Evolutionary conservation across 1,140 invertebrate species (phyloP).

Genomic region (Brachionus plicatilis): DNA sequence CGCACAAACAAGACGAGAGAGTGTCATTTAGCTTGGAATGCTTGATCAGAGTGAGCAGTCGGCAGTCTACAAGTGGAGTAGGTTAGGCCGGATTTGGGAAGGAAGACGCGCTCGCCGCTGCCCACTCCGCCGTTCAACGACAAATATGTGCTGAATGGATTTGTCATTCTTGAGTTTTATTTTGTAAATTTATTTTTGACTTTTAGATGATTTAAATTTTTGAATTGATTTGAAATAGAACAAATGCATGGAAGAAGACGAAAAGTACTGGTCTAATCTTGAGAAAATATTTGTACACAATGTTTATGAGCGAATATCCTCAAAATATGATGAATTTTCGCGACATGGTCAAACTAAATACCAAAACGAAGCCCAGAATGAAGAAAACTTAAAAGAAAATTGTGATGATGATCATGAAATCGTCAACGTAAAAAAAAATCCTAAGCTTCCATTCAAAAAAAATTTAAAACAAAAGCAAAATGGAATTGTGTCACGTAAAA

Average conservation of each 20-base stretch:
- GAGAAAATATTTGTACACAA: conserved; percentile 89
- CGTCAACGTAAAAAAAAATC: background rate
- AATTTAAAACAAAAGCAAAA: background rate
- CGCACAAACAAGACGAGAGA: conserved; percentile 77
- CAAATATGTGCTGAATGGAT: background rate
- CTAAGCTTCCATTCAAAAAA: conserved; percentile 21
- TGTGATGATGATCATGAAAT: background rate
- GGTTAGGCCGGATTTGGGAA: conserved; percentile 84
- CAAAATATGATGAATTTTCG: conserved; percentile 47
- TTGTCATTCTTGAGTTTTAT: background rate
- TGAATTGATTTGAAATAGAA: background rate
- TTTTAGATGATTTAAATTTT: background rate
- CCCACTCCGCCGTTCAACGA: conserved; percentile 75
- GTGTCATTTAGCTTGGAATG: conserved; percentile 62
- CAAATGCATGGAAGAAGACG: conserved; percentile 23
- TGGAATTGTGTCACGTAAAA: conserved; percentile 49
- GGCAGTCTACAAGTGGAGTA: conserved; percentile 88
- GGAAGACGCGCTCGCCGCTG: conserved; percentile 86
- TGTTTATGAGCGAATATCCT: conserved; percentile 77
- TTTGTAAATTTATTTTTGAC: background rate
- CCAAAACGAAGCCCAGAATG: background rate
- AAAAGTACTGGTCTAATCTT: conserved; percentile 52
- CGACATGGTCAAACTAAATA: background rate
- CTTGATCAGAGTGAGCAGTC: conserved; percentile 65
- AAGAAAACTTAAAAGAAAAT: background rate